A percentile compares a stretch with the other conserved stretches of the same genome.
Evolutionary conservation across 2,888 invertebrate genomes (phyloP).

Genomic region (Helicoverpa assulta): DNA sequence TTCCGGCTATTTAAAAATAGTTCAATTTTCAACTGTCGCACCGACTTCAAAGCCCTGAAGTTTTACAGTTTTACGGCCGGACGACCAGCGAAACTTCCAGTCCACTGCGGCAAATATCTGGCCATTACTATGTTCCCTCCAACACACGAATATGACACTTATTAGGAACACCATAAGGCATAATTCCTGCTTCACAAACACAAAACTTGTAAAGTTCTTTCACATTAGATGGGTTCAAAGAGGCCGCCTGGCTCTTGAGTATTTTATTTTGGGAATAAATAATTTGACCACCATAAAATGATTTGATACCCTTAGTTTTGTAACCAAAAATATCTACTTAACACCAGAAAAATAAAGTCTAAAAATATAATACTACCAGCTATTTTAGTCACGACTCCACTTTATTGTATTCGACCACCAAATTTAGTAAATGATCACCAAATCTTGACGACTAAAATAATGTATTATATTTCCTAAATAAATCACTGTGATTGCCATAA

Average conservation of each 20-base stretch:
- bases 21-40: constrained; percentile 62
- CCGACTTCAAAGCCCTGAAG: constrained; percentile 58
- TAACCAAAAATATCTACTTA: too few species aligned
- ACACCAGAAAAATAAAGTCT: too few species aligned
- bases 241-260: constrained; percentile 32
- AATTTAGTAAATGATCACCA: too few species aligned
- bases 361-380: too few species aligned
- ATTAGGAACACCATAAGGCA: constrained; percentile 18
- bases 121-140: constrained; percentile 22
- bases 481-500: too few species aligned
- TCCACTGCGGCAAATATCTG: constrained; percentile 39
- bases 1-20: constrained; percentile 52
- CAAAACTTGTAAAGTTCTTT: constrained; percentile 40
- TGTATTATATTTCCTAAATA: too few species aligned
- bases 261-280: too few species aligned
- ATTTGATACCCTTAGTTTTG: too few species aligned
- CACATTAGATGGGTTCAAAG: constrained; percentile 53
- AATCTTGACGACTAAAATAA: too few species aligned
- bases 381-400: too few species aligned
- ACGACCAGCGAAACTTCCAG: constrained; percentile 48
- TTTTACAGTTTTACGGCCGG: constrained; percentile 64
- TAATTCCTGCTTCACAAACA: constrained; percentile 11
- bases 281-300: too few species aligned
- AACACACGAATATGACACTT: constrained; percentile 48
- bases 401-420: too few species aligned